Evolutionary conservation across 2,888 invertebrate genomes (phyloP), one percentile per base, ranked within the genome.

Genomic region (Phymatocera aterrima): DNA sequence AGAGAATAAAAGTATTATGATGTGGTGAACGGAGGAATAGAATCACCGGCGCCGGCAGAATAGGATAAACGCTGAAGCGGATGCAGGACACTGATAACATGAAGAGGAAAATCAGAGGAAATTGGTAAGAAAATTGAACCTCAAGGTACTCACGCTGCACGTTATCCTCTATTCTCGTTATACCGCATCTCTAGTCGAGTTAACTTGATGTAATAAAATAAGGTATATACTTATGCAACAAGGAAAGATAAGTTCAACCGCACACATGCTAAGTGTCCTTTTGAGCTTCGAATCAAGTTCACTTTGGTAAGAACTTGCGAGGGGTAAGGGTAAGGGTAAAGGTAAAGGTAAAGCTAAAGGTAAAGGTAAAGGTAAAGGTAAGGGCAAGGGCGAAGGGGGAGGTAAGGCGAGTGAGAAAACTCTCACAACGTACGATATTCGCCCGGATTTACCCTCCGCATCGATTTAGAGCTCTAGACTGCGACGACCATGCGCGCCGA

Each of bases 391-490:
- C 37, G 18, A 18, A 37, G 46, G 34, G 37, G 18, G 54, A 79
- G 64, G 28, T 40, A 64, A 46, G 75, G 57, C 68, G 24, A 40
- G 40, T 48, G 40, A 54, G 77, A 15, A 64, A n/a, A 77, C 28
- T 72, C 72, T 72, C 72, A 57, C 24, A 57, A 57, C 4, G 18
- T 21, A 64, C 72, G 72, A 72, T 72, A 51, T 72, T 72, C 51
- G 72, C 72, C 72, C 72, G 72, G 72, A 72, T 72, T 72, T 72
- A 18, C 72, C 72, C 72, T 72, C 72, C 72, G 72, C 72, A 72
- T 72, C 72, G 72, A 72, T 72, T 72, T 48, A 72, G 72, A 72
- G 72, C 72, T 48, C 51, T 72, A 43, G 72, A 51, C 48, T n/a
- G n/a, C 72, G 72, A 72, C 72, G 72, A 72, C 72, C 72, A 72